Base-by-base conservation (phyloP, 2,888 invertebrate genomes). In the Panzeria rudis region DNA sequence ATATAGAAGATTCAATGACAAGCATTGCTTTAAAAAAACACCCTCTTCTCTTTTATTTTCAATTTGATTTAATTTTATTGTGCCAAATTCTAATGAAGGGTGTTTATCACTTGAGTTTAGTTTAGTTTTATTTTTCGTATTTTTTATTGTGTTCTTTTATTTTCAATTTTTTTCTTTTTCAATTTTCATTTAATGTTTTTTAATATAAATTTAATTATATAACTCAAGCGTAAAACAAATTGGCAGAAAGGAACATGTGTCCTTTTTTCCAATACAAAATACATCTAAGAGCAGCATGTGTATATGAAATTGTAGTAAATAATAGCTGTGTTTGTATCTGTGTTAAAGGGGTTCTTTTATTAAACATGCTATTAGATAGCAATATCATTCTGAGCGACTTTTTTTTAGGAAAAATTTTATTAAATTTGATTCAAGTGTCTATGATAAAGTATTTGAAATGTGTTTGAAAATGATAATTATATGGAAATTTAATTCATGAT, bases 191-290 rank as follows among this genome's bases (percentile, higher is more conserved):
- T 41, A 68, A 50, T n/a, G 59, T 25, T 79, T 84, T 77, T 76
- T 84, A 84, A 84, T 84, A 84, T 72, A 80, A 80, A 84, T 84
- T 84, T 77, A 84, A 84, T 84, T 84, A 80, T 72, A 61, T 72
- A 76, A 62, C 80, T 77, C 61, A 72, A 80, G 80, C 84, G 84
- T 84, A 61, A 80, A 44, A 50, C 73, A 68, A 38, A 52, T 38
- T 80, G 68, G 47, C 25, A 61, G n/a, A 66, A 62, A 73, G 44
- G 80, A 66, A 80, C 72, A 80, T 84, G 84, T 84, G 52, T 47
- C 52, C 47, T 66, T 66, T 76, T 71, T 72, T 23, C 13, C 17
- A 52, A 38, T 59, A 17, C 50, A 69, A 29, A 23, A 38, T n/a
- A 59, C n/a, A 68, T 59, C 11, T 47, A 8, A 59, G 20, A 52